A percentile compares a stretch with the other conserved stretches of the same genome.
These are phyloP conservation scores for Callopanchax toddi DNA, from an alignment of 2,113 vertebrate genomes.

Conservation along the genomic window DNA sequence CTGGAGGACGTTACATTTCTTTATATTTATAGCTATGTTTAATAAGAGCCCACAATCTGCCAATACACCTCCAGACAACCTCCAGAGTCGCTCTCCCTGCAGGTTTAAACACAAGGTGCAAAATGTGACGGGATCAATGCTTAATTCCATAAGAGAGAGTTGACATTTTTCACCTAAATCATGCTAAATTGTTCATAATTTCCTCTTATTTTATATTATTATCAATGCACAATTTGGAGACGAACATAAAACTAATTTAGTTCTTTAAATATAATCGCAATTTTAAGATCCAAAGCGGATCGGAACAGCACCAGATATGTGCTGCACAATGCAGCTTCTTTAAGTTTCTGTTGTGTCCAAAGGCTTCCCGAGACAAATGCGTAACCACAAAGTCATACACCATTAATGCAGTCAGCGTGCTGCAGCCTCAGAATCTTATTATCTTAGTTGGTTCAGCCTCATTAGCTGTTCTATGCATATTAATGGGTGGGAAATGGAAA, in stretches of 20 bases:
- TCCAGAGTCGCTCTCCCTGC: conserved; percentile 44
- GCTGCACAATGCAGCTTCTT: conserved; percentile 42
- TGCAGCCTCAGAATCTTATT: conserved; percentile 79
- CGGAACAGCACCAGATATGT: conserved; percentile 43
- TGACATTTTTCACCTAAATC: neutral
- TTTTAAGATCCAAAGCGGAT: no score
- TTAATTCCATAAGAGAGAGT: neutral
- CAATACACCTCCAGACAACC: conserved; percentile 62
- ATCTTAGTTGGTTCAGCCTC: conserved; percentile 82
- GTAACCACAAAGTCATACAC: conserved; percentile 73
- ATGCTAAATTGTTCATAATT: neutral
- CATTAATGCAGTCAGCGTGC: conserved; percentile 73
- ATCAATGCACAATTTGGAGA: conserved; percentile 35
- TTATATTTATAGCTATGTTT: conserved; percentile 80
- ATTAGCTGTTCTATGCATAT: conserved; percentile 83
- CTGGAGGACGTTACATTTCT: conserved; percentile 70
- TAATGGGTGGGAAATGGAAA: conserved; percentile 81
- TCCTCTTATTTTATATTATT: conserved; percentile 22
- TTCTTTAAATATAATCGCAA: no score
- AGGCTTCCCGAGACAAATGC: conserved; percentile 71
- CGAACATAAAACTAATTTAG: conserved; percentile 35
- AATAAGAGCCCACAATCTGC: conserved; percentile 67
- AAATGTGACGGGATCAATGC: conserved; percentile 37
- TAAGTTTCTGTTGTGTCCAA: conserved; percentile 59
- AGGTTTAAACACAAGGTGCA: conserved; percentile 52